Evolutionary conservation across 2,888 invertebrate genomes (phyloP).

Genomic region (Chirona hameri): DNA sequence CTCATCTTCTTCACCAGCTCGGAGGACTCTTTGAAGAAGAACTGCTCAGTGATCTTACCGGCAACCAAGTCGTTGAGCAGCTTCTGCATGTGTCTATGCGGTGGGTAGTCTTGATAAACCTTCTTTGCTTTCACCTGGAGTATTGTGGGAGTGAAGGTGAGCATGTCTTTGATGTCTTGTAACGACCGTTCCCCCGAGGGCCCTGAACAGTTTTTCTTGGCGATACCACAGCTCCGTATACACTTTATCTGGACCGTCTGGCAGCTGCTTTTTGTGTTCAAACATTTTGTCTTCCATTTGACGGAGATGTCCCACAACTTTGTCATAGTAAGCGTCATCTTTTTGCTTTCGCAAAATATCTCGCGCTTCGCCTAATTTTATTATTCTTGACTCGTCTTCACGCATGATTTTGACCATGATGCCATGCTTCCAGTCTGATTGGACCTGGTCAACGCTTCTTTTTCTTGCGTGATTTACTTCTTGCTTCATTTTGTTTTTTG

Average conservation of each 20-base stretch:
- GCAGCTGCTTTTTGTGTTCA: background rate
- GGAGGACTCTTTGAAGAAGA: background rate
- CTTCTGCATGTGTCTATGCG: background rate
- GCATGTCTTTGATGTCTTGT: background rate
- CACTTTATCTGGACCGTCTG: background rate
- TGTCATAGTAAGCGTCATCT: background rate
- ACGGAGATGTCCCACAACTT: background rate
- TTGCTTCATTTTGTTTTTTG: constrained; percentile 8
- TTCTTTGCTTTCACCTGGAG: background rate
- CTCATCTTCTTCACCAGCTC: background rate
- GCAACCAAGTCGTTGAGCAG: background rate
- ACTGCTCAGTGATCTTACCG: background rate
- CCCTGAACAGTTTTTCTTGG: background rate
- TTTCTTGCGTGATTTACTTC: background rate
- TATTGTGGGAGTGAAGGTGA: background rate
- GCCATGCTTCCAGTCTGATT: background rate
- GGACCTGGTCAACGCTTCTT: background rate
- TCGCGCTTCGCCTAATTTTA: background rate
- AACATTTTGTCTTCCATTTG: background rate
- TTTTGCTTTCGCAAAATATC: background rate
- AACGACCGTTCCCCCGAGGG: background rate
- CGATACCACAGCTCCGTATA: constrained; percentile 2
- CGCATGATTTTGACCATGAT: constrained; percentile 1
- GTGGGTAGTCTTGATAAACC: background rate
- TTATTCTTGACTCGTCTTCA: background rate